Evolutionary conservation across 2,888 invertebrate species (phyloP).

Genomic region (Craniophora ligustri): DNA sequence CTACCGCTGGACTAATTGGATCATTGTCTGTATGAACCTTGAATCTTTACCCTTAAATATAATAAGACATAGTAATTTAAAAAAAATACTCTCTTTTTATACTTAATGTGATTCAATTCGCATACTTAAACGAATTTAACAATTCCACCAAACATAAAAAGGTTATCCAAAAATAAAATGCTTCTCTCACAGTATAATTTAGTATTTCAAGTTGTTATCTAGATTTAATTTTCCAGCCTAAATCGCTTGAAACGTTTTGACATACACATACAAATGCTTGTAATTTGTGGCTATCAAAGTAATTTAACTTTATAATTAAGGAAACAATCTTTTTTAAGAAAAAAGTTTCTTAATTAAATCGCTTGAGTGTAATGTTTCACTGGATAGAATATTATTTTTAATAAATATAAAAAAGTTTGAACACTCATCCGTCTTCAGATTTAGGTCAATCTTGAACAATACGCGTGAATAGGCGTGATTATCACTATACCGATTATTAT

Average conservation of each 20-base stretch:
- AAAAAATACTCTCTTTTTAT: not conserved
- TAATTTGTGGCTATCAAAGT: slow-evolving; percentile 11
- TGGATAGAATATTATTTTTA: slow-evolving; percentile 7
- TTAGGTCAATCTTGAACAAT: not conserved
- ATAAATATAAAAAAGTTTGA: not conserved
- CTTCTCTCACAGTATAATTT: not conserved
- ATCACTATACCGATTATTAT: no score
- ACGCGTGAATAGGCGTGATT: no score
- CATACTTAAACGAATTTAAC: not conserved
- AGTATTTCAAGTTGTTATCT: not conserved
- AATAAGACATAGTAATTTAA: no score
- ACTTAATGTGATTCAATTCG: not conserved
- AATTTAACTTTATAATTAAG: slow-evolving; percentile 27
- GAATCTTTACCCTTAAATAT: no score
- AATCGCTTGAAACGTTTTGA: not conserved
- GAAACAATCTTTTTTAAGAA: slow-evolving; percentile 9
- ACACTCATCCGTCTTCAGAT: not conserved
- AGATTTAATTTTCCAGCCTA: not conserved
- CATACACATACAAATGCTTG: slow-evolving; percentile 1
- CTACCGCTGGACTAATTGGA: no score
- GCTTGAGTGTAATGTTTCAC: slow-evolving; percentile 26
- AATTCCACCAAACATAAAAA: not conserved
- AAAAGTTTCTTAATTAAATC: slow-evolving; percentile 37
- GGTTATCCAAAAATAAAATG: not conserved
- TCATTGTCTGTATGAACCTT: no score